Base-by-base conservation (phyloP, 2,113 vertebrate genomes). In the Scartelaos histophorus region DNA sequence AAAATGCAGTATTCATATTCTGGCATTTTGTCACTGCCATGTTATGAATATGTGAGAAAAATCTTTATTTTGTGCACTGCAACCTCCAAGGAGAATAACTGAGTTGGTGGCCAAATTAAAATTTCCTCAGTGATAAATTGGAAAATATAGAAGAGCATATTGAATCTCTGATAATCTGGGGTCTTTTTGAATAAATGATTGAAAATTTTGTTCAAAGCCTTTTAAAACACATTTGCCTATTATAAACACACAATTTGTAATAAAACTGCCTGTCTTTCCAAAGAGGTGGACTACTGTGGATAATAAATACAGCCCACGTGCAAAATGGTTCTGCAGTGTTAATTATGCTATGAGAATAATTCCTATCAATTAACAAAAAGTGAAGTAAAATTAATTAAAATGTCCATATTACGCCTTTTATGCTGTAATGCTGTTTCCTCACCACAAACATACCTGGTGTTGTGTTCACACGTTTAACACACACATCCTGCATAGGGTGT, bases 1-100 rank as follows among this genome's bases (percentile, higher is more conserved):
- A 45, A 73, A 69, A 67, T 64, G 54, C 56, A 78, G 7, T 2
- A 25, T 69, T 80, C 69, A 76, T 64, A 80, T 81, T 46, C 35
- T 74, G 80, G 69, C 67, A 81, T 82, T 47, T 16, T 45, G 29
- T 29, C 29, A 29, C 29, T 29, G 29, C 29, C 29, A 29, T 4
- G 29, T 29, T 29, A 7, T 43, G 38, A 1, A 43, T 43, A 10
- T 43, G 9, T 43, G 9, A 43, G 29, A 38, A 38, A 38, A 43
- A 10, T 43, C 38, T 43, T 43, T 10, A 43, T 10, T 43, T 43
- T 43, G 38, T 43, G 38, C 38, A 11, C 10, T 19, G 29, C 29
- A 29, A 19, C 5, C 51, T 21, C 51, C n/a, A 19, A 7, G 16
- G n/a, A 54, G 49, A 54, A 21, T 19, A 6, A n/a, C 19, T n/a